Conservation (phyloP, 2,888 invertebrate species). For the Drosophila affinis region DNA sequence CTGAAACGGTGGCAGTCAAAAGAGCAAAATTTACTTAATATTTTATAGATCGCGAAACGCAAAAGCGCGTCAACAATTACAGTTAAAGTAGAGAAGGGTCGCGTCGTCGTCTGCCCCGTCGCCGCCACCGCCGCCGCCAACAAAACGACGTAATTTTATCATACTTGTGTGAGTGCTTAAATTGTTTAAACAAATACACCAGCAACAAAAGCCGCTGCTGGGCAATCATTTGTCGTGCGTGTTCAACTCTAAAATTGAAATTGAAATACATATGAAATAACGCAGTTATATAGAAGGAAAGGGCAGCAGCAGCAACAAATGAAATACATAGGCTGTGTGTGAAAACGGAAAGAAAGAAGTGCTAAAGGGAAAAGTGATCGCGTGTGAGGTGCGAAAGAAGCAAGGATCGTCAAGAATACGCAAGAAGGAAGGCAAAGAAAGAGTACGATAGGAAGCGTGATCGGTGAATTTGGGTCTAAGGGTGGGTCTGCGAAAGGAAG, state of each 20-base stretch:
- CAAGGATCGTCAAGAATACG: not conserved
- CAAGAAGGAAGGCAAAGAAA: not conserved
- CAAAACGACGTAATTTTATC: not conserved
- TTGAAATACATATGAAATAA: slow-evolving; percentile 8
- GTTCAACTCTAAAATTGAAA: slow-evolving; percentile 41
- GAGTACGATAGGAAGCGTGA: not conserved
- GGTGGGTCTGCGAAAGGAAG: not conserved
- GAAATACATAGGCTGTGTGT: not conserved
- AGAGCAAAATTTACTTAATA: not conserved
- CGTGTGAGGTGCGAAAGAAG: not conserved
- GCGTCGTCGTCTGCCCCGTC: not conserved
- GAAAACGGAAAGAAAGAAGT: no score
- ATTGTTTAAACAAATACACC: slow-evolving; percentile 61
- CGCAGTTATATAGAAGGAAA: not conserved
- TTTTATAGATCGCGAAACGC: not conserved
- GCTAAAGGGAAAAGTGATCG: not conserved
- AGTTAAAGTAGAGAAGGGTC: not conserved
- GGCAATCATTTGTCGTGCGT: slow-evolving; percentile 26
- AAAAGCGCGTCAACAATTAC: slow-evolving; percentile 6
- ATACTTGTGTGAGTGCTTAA: slow-evolving; percentile 38
- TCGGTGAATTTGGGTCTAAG: not conserved
- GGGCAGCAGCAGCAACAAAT: not conserved
- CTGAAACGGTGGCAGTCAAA: not conserved
- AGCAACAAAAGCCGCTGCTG: slow-evolving; percentile 25
- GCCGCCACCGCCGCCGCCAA: not conserved